Base-by-base conservation (phyloP, 2,888 invertebrate genomes). In the Drosophila nigricruria region DNA sequence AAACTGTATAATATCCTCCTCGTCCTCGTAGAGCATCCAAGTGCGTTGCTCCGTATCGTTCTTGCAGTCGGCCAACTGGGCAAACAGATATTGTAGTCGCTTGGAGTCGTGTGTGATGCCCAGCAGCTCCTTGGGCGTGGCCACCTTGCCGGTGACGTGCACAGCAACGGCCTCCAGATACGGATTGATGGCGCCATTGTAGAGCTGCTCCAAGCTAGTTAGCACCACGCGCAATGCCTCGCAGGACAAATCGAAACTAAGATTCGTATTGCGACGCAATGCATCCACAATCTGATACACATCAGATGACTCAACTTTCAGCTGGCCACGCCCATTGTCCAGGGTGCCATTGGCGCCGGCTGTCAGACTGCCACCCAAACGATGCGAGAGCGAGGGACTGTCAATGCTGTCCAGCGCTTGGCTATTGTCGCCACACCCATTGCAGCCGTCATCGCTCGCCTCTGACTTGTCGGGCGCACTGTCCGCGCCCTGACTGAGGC, bases 11-110 rank as follows among this genome's bases (percentile, higher is more conserved):
- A 98, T 98, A 81, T 97, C 96, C 69, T 95, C 95, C 79, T 98
- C 98, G 92, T 98, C 98, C 91, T 98, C 98, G 91, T 98, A 97
- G 34, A 98, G 93, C 92, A 97, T 97, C 98, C 98, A 98, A 81
- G 97, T 98, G 66, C 98, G 94, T 91, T 99, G 98, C 91, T 99
- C 98, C 0, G 98, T 97, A 92, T 98, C 98, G 90, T 98, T 97
- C 81, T 98, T 98, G 77, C 98, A 97, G 72, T 96, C 96, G 3
- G 97, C 96, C 77, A 98, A 93, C 74, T 98, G 96, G 75, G 95
- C 95, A 79, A 98, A 96, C 38, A 98, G 96, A 50, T 96, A 95
- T 92, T 96, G 96, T 92, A 98, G 94, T 27, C 97, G 94, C 79
- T 96, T 94, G 0, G 97, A 96, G 92, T 98, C 98, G 4, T 97